Percentiles rank a stretch among this genome's conserved stretches.
phyloP scores from a whole-genome alignment of 2,888 invertebrate genomes.

The Ceramica pisi region DNA sequence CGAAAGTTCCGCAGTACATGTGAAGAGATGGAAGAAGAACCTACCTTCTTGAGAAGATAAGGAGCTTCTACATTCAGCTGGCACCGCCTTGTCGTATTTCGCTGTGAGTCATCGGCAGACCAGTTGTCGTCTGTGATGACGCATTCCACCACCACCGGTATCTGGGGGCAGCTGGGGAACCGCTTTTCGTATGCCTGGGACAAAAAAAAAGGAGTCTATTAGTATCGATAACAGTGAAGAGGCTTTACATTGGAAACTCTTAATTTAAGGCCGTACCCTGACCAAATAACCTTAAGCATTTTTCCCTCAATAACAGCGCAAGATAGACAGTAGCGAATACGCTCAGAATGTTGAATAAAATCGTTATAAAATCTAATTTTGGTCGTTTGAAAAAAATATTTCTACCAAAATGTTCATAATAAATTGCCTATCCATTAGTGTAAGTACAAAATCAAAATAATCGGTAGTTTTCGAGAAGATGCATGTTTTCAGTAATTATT shows the following conservation, averaged over 20 bases:
- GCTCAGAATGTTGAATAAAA: too few relatives aligned
- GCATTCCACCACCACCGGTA: conserved; percentile 98
- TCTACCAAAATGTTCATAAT: too few relatives aligned
- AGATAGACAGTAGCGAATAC: too few relatives aligned
- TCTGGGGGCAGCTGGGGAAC: conserved; percentile 98
- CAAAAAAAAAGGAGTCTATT: conserved; percentile 55
- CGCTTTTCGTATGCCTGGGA: conserved; percentile 97
- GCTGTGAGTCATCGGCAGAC: conserved; percentile 94
- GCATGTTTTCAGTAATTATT: too few relatives aligned
- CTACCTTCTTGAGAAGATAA: conserved; percentile 97
- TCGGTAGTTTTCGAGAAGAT: too few relatives aligned
- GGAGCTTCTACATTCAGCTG: conserved; percentile 98
- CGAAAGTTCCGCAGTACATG: too few relatives aligned
- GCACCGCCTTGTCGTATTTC: conserved; percentile 96
- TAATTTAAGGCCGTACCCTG: background rate
- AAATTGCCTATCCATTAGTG: too few relatives aligned
- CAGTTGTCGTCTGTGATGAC: conserved; percentile 94
- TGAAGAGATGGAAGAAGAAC: background rate
- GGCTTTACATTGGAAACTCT: background rate
- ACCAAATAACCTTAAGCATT: too few relatives aligned
- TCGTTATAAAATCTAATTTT: too few relatives aligned
- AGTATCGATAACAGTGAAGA: background rate
- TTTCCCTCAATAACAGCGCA: too few relatives aligned
- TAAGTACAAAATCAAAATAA: too few relatives aligned
- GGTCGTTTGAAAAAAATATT: too few relatives aligned